phyloP scores from a whole-genome alignment of 2,113 vertebrate species.

The Triplophysa rosa region DNA sequence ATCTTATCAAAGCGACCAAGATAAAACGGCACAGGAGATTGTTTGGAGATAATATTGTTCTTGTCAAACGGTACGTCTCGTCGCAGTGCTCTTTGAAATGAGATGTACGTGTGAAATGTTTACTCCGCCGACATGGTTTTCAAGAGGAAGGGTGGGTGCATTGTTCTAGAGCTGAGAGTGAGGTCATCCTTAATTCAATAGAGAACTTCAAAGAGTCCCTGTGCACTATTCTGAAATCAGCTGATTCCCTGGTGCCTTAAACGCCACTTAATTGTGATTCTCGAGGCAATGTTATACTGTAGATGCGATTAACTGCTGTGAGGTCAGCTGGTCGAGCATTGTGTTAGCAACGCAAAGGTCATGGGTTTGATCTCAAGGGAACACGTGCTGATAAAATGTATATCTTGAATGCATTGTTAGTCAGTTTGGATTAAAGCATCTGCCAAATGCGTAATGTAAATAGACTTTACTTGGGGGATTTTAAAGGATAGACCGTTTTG shows the following conservation, averaged over 20 bases:
- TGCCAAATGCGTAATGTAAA: too few relatives aligned
- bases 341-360: too few relatives aligned
- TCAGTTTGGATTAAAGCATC: neutral
- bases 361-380: too few relatives aligned
- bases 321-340: neutral
- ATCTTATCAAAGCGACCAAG: neutral
- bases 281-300: constrained; percentile 15
- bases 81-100: neutral
- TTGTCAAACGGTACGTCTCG: neutral
- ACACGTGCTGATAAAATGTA: too few relatives aligned
- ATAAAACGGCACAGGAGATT: neutral
- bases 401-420: too few relatives aligned
- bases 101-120: constrained; percentile 38
- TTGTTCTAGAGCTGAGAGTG: constrained; percentile 38
- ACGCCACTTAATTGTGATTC: constrained; percentile 38
- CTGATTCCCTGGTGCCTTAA: constrained; percentile 43
- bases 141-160: constrained; percentile 2
- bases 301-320: constrained; percentile 11
- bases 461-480: too few relatives aligned
- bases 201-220: constrained; percentile 39
- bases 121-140: constrained; percentile 5
- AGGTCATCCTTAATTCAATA: constrained; percentile 46
- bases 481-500: too few relatives aligned
- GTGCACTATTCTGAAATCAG: constrained; percentile 47
- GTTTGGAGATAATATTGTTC: neutral